Conservation (phyloP, 2,113 vertebrate species). For the Litocranius walleri region DNA sequence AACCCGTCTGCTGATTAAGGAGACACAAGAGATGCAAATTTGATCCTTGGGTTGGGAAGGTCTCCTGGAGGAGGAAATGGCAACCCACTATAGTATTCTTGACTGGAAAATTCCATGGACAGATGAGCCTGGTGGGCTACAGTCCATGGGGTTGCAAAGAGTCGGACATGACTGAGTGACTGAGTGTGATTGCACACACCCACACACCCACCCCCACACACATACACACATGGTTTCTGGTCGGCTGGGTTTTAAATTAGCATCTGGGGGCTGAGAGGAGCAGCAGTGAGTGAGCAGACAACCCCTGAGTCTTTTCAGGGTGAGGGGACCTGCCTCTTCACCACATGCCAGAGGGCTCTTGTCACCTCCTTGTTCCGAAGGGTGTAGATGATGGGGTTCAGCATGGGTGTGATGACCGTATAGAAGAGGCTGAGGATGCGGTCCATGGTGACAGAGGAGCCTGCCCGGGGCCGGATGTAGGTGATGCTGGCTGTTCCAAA, state of each 20-base stretch:
- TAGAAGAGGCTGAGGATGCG: constrained; percentile 72
- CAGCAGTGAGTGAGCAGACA: not conserved
- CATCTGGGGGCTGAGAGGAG: not conserved
- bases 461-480: constrained; percentile 31
- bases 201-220: no score
- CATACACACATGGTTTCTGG: not conserved
- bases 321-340: not conserved
- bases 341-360: not conserved
- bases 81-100: not conserved
- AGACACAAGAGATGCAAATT: not conserved
- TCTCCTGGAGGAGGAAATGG: not conserved
- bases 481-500: constrained; percentile 58
- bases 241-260: not conserved
- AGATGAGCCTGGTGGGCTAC: not conserved
- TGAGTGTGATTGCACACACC: not conserved
- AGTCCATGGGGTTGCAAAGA: not conserved
- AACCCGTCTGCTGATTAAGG: not conserved
- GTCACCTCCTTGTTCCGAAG: constrained; percentile 74
- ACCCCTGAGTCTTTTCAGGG: not conserved
- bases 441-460: constrained; percentile 26
- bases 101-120: not conserved
- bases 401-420: constrained; percentile 61
- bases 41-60: not conserved
- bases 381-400: constrained; percentile 75
- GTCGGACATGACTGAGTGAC: not conserved